phyloP scores from a whole-genome alignment of 2,113 vertebrate genomes.

The Leptodactylus fuscus region DNA sequence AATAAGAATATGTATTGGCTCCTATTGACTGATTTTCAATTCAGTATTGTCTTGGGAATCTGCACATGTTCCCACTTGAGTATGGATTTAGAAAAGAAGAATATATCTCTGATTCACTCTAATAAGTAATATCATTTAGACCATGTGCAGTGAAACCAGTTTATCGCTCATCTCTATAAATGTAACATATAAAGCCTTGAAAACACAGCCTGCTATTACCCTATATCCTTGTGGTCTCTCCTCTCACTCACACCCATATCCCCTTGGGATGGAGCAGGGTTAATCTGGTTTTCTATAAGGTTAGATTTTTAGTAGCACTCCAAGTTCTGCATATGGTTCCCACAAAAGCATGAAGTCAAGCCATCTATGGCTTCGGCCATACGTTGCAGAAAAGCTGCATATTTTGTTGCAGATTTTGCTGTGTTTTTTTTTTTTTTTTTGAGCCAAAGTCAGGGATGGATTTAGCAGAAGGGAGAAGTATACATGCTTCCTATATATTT shows the following conservation, averaged over 20 bases:
- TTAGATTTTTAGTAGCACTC: not conserved
- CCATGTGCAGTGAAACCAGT: not conserved
- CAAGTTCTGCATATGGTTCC: not conserved
- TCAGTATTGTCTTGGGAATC: not conserved
- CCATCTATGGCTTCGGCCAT: not conserved
- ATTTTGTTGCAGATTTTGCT: too few species aligned
- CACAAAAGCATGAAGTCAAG: not conserved
- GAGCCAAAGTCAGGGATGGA: too few species aligned
- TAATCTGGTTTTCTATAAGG: not conserved
- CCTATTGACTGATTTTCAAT: not conserved
- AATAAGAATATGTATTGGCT: not conserved
- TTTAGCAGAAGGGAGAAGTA: too few species aligned
- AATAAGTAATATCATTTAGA: not conserved
- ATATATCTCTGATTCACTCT: not conserved
- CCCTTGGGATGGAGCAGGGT: not conserved
- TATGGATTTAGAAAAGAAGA: not conserved
- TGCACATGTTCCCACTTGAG: not conserved
- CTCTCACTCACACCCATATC: constrained; percentile 19
- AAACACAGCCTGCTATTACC: constrained; percentile 1
- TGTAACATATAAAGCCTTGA: not conserved
- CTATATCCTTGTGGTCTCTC: not conserved
- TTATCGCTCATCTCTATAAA: not conserved
- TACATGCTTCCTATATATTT: too few species aligned
- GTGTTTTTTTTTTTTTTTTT: too few species aligned
- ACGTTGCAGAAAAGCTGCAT: too few species aligned